Percentiles rank a stretch among this genome's conserved stretches.
Evolutionary conservation across 2,888 invertebrate genomes (phyloP).

Genomic region (Meliscaeva auricollis): DNA sequence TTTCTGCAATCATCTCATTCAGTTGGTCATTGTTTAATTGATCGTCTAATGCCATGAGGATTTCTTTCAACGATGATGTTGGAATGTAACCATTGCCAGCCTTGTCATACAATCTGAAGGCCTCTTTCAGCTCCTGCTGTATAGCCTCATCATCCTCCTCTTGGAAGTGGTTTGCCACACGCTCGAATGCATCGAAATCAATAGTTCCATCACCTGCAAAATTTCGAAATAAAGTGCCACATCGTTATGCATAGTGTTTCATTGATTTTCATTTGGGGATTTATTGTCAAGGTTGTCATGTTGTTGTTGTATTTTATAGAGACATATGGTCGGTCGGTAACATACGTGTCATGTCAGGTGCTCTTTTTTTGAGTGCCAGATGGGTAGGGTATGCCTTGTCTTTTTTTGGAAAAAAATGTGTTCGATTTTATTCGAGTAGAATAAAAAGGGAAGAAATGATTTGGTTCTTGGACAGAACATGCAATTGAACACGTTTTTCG

Average conservation of each 20-base stretch:
- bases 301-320: not conserved
- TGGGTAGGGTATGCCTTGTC: constrained; percentile 21
- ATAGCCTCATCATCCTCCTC: constrained; percentile 99
- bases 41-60: constrained; percentile 97
- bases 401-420: constrained; percentile 15
- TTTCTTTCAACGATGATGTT: constrained; percentile 96
- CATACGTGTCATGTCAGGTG: constrained; percentile 16
- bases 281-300: constrained; percentile 40
- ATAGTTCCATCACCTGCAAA: constrained; percentile 73
- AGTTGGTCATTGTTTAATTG: constrained; percentile 97
- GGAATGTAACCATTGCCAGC: constrained; percentile 98
- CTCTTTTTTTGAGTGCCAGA: no score
- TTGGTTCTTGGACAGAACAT: not conserved
- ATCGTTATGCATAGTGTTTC: constrained; percentile 7
- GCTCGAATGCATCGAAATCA: constrained; percentile 72
- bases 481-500: constrained; percentile 61
- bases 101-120: constrained; percentile 99
- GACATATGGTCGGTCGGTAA: no score
- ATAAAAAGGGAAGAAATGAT: not conserved
- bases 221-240: constrained; percentile 28
- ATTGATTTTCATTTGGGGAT: constrained; percentile 23
- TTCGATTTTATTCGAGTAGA: constrained; percentile 7
- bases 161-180: constrained; percentile 69
- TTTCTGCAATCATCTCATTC: constrained; percentile 98
- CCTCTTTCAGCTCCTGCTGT: constrained; percentile 99